Percentiles rank a stretch among this genome's conserved stretches.
Conservation (phyloP, 2,113 vertebrate genomes). For the Larimichthys polyactis region DNA sequence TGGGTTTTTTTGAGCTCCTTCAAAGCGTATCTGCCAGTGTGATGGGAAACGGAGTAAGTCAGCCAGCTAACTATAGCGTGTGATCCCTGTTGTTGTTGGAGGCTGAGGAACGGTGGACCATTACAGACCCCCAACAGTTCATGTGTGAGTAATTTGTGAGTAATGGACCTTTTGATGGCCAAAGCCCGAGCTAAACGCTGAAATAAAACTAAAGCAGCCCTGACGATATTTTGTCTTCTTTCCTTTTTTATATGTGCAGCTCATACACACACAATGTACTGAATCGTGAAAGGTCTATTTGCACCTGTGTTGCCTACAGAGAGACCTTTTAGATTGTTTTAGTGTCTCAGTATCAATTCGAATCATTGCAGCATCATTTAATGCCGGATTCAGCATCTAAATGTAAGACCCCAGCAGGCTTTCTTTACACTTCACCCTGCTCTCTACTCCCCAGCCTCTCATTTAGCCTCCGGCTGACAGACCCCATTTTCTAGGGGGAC, state of each 20-base stretch:
- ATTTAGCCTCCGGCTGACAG: conserved; percentile 46
- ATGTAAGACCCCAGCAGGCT: neutral
- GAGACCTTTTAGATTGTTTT: neutral
- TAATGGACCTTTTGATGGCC: conserved; percentile 19
- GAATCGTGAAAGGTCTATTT: neutral
- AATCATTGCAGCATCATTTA: conserved; percentile 9
- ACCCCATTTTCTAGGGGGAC: conserved; percentile 39
- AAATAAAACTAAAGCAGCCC: neutral
- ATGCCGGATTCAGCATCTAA: conserved; percentile 2
- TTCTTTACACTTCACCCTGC: neutral
- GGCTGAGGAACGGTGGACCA: conserved; percentile 18
- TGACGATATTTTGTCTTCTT: neutral
- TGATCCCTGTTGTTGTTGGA: neutral
- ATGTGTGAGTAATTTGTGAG: conserved; percentile 42
- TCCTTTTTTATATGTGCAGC: neutral
- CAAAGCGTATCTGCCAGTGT: conserved; percentile 25
- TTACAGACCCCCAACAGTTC: conserved; percentile 27
- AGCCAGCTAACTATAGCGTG: neutral
- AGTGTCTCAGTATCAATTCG: neutral
- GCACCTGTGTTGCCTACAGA: neutral
- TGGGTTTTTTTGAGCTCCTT: conserved; percentile 29
- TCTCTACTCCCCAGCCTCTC: conserved; percentile 12
- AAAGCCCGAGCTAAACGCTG: neutral
- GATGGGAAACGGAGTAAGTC: conserved; percentile 19
- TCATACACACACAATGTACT: too few relatives aligned